Evolutionary conservation across 2,113 vertebrate genomes (phyloP), one percentile per base, ranked within the genome.

Genomic region (Tilapia sparmanii): DNA sequence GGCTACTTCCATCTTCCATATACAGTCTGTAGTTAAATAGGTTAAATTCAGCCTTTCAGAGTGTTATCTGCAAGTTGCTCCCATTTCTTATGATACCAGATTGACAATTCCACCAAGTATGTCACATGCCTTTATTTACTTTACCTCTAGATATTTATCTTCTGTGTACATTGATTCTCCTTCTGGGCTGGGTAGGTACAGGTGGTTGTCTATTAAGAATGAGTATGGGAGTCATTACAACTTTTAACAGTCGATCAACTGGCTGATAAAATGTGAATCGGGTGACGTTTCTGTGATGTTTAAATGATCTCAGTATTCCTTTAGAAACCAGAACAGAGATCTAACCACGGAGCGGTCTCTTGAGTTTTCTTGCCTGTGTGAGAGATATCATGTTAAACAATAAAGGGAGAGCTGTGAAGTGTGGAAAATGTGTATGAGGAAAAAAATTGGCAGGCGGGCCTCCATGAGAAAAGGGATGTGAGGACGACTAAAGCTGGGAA

Each of bases 241-340:
- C n/a, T 26, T 26, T 24, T 26, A 71, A 71, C n/a, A 71, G 1
- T 73, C 0, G 1, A 47, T 47, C 40, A 73, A 18, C 40, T 47
- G 68, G 0, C 40, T 73, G 38, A 71, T 42, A 71, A 73, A 24
- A 45, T 73, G 5, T 2, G 13, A 45, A 0, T 24, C 38, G 26
- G 22, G 66, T 45, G 66, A 73, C 3, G 6, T 73, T 45, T 57
- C 73, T 85, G 85, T 89, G 80, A 87, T 92, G 87, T 91, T 93
- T 91, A 90, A 85, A 90, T 42, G 79, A 86, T 79, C 78, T 57
- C n/a, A 18, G 33, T 81, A 45, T 66, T 42, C 45, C 68, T 86
- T 81, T 29, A 5, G 54, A 81, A 82, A 26, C 38, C 35, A 82
- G 82, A 83, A 86, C 83, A 87, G 4, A 40, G 31, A 82, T 26